phyloP scores from a whole-genome alignment of 1,140 invertebrate species.

The Drosophila tani region DNA sequence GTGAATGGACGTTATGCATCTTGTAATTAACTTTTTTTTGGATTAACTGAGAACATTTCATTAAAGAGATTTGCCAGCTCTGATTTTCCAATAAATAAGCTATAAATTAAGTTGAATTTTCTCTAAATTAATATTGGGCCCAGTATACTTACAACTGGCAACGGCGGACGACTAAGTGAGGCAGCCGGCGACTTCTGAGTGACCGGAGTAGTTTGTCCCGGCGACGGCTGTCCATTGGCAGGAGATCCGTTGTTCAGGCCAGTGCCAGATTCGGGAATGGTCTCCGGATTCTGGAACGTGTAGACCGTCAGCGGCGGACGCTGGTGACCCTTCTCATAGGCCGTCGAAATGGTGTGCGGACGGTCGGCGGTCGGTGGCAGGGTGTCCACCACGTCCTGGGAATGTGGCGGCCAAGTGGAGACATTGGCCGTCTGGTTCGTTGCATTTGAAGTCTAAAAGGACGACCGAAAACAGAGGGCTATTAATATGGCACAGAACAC shows the following conservation, averaged over 20 bases:
- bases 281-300: conserved; percentile 92
- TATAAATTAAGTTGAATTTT: too few species aligned
- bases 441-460: conserved; percentile 68
- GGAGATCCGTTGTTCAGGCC: conserved; percentile 47
- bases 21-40: too few species aligned
- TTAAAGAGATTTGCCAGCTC: neutral
- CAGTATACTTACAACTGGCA: conserved; percentile 87
- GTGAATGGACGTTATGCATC: too few species aligned
- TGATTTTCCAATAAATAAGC: neutral
- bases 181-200: conserved; percentile 83
- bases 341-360: conserved; percentile 97
- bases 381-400: conserved; percentile 88
- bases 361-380: conserved; percentile 90
- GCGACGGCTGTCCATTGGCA: conserved; percentile 32
- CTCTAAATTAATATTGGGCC: too few species aligned
- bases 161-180: conserved; percentile 86
- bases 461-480: neutral
- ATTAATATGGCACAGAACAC: neutral
- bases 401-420: conserved; percentile 85
- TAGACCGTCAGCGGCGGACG: conserved; percentile 94
- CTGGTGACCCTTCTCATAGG: conserved; percentile 94
- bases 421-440: conserved; percentile 82
- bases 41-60: too few species aligned
- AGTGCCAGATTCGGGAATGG: conserved; percentile 85
- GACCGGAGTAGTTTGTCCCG: conserved; percentile 71